Percentiles rank a stretch among this genome's conserved stretches.
These are phyloP conservation scores for Lota lota DNA, from an alignment of 2,113 vertebrate species.

Conservation along the genomic window DNA sequence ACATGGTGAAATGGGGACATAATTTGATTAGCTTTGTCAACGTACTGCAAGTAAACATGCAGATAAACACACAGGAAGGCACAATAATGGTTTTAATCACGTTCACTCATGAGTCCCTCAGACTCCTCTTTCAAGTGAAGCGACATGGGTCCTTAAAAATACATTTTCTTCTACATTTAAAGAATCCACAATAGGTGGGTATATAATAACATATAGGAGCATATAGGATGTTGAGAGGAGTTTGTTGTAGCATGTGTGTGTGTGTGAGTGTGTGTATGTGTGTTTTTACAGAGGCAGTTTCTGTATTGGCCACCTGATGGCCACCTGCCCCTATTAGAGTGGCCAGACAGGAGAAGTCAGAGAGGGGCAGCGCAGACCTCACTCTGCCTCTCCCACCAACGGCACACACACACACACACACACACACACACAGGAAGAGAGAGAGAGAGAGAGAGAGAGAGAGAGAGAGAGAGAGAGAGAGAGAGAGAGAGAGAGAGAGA, in stretches of 20 bases:
- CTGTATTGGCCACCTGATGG: constrained; percentile 79
- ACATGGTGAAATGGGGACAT: constrained; percentile 11
- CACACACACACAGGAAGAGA: constrained; percentile 22
- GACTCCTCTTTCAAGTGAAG: constrained; percentile 27
- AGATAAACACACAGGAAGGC: constrained; percentile 30
- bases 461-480: no score
- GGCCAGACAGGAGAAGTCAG: constrained; percentile 36
- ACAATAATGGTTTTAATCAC: constrained; percentile 23
- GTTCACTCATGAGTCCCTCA: constrained; percentile 33
- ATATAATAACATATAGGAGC: constrained; percentile 27
- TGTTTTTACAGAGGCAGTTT: constrained; percentile 59
- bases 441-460: no score
- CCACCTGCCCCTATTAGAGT: constrained; percentile 73
- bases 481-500: constrained; percentile 1
- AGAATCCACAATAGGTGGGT: constrained; percentile 31
- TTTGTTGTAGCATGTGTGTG: constrained; percentile 13
- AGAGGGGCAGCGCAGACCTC: constrained; percentile 5
- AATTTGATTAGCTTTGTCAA: constrained; percentile 16
- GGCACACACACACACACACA: not conserved
- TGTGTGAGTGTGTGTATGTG: constrained; percentile 30
- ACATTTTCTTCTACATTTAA: not conserved
- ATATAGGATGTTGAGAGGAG: constrained; percentile 22
- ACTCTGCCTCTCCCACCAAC: not conserved
- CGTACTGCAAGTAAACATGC: constrained; percentile 10
- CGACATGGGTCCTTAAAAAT: constrained; percentile 39